Evolutionary conservation across 1,140 invertebrate genomes (phyloP).

Genomic region (Polypedilum vanderplanki): DNA sequence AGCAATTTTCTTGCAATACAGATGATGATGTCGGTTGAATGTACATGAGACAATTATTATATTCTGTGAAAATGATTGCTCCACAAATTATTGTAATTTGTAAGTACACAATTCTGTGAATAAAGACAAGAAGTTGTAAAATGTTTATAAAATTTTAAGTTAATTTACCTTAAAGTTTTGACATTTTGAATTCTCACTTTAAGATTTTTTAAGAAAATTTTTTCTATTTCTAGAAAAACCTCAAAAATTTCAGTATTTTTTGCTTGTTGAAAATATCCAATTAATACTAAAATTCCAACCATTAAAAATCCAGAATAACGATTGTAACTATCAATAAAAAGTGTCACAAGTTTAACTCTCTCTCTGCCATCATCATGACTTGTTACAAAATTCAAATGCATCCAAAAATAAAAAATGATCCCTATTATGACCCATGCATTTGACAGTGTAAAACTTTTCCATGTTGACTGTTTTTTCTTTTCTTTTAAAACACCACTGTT

Average conservation of each 20-base stretch:
- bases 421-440: background rate
- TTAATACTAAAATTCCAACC: background rate
- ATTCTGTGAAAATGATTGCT: background rate
- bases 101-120: background rate
- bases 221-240: background rate
- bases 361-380: background rate
- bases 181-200: constrained; percentile 5
- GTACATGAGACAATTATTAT: background rate
- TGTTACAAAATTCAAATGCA: background rate
- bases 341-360: background rate
- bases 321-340: background rate
- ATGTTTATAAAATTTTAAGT: background rate
- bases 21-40: background rate
- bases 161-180: background rate
- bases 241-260: background rate
- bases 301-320: background rate
- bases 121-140: background rate
- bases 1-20: background rate
- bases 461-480: background rate
- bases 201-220: background rate
- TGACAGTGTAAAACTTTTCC: background rate
- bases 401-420: background rate
- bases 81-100: background rate
- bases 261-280: background rate
- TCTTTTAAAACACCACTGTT: background rate